These are phyloP conservation scores for Chrosomus eos DNA, from an alignment of 2,797 vertebrate genomes.

Conservation along the genomic window DNA sequence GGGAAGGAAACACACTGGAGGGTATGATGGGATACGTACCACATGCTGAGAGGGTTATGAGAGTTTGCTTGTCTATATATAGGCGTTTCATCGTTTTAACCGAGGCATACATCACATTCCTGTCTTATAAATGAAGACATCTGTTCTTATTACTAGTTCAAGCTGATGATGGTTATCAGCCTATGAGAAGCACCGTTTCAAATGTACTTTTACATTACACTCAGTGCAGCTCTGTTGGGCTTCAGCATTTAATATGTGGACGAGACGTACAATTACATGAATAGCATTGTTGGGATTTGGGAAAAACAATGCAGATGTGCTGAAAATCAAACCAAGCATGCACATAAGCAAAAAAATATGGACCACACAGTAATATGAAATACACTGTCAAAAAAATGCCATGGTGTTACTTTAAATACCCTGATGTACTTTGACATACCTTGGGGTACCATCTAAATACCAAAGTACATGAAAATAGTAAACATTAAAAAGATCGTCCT, in stretches of 20 bases:
- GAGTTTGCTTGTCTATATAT: conserved; percentile 22
- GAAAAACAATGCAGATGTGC: conserved; percentile 5
- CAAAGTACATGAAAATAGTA: background rate
- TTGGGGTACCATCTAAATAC: background rate
- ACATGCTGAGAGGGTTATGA: conserved; percentile 37
- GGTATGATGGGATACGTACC: conserved; percentile 26
- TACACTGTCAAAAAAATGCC: background rate
- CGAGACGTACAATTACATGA: background rate
- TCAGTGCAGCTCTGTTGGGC: background rate
- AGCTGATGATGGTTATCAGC: conserved; percentile 3
- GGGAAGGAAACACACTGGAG: conserved; percentile 31
- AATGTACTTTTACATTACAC: background rate
- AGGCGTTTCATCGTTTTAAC: background rate
- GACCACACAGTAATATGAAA: background rate
- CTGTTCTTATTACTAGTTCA: background rate
- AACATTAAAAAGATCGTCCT: background rate
- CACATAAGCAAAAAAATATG: conserved; percentile 36
- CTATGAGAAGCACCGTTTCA: background rate
- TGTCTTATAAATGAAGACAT: conserved; percentile 26
- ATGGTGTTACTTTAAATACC: background rate
- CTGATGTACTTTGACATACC: background rate
- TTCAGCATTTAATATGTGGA: background rate
- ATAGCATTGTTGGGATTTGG: background rate
- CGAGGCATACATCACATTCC: background rate
- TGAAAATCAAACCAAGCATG: conserved; percentile 35